These are phyloP conservation scores for Phoxinus dragarum DNA, from an alignment of 2,797 vertebrate genomes.

Conservation along the genomic window DNA sequence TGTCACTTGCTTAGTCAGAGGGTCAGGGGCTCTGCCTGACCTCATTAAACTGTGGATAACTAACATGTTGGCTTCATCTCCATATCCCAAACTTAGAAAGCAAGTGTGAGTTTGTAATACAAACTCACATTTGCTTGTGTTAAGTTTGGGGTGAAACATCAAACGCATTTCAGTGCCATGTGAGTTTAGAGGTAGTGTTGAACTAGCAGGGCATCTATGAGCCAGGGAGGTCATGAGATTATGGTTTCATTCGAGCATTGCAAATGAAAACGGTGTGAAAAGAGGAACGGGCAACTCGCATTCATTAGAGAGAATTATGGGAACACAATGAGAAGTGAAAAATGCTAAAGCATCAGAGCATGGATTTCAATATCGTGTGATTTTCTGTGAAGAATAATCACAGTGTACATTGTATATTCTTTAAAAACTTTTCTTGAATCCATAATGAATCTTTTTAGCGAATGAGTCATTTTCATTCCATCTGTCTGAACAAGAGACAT, in stretches of 20 bases:
- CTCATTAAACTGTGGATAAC: slow-evolving; percentile 37
- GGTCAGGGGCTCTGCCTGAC: slow-evolving; percentile 6
- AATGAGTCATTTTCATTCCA: neutral
- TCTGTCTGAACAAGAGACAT: neutral
- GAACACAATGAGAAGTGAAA: slow-evolving; percentile 20
- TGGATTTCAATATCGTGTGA: neutral
- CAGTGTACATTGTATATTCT: neutral
- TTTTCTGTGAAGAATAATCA: slow-evolving; percentile 38
- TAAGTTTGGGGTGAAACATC: slow-evolving; percentile 14
- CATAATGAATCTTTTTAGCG: neutral
- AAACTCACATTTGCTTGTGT: slow-evolving; percentile 13
- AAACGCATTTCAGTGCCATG: slow-evolving; percentile 4
- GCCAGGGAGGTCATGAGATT: slow-evolving; percentile 13
- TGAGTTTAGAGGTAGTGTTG: slow-evolving; percentile 19
- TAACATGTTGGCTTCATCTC: slow-evolving; percentile 9
- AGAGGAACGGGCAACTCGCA: neutral
- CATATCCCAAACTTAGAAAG: neutral
- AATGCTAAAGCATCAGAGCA: slow-evolving; percentile 13
- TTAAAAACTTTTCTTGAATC: neutral
- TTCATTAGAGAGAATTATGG: slow-evolving; percentile 26
- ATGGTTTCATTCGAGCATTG: neutral
- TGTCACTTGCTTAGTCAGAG: slow-evolving; percentile 36
- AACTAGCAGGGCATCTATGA: neutral
- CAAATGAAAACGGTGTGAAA: slow-evolving; percentile 35
- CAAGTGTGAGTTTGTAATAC: slow-evolving; percentile 3